Conservation (phyloP, 1,140 invertebrate species). For the Sitodiplosis mosellana region DNA sequence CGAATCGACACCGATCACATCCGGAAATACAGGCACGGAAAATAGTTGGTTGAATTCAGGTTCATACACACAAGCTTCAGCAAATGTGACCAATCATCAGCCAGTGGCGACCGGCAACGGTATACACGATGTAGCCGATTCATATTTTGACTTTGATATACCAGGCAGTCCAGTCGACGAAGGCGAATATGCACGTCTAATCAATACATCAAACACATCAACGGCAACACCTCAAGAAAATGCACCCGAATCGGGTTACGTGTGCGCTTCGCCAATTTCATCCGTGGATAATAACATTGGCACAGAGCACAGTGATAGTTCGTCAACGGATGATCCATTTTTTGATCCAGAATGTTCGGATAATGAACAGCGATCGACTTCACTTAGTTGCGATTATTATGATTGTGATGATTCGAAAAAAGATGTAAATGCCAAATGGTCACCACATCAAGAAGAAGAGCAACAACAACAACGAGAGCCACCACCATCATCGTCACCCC, state of each 20-base stretch:
- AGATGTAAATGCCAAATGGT: neutral
- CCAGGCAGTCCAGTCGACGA: slow-evolving; percentile 47
- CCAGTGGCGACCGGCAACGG: slow-evolving; percentile 26
- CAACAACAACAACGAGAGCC: neutral
- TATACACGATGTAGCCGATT: slow-evolving; percentile 29
- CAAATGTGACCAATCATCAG: slow-evolving; percentile 20
- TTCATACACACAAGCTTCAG: slow-evolving; percentile 5
- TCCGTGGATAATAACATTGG: slow-evolving; percentile 3
- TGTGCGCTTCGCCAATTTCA: slow-evolving; percentile 21
- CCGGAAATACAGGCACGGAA: slow-evolving; percentile 5
- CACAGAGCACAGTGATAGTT: slow-evolving; percentile 13
- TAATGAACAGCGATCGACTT: slow-evolving; percentile 11
- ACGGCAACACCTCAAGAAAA: slow-evolving; percentile 23
- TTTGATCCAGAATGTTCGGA: slow-evolving; percentile 31
- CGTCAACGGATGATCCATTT: slow-evolving; percentile 28
- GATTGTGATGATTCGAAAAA: neutral
- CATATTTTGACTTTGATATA: slow-evolving; percentile 37
- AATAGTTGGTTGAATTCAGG: slow-evolving; percentile 14
- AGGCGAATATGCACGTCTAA: slow-evolving; percentile 25
- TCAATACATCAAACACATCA: slow-evolving; percentile 24
- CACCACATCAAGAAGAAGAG: neutral
- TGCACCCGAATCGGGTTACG: slow-evolving; percentile 31
- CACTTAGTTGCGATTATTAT: slow-evolving; percentile 5
- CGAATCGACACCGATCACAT: neutral
- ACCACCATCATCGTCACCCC: neutral